phyloP scores from a whole-genome alignment of 2,888 invertebrate species.

The Parnassius orleans region DNA sequence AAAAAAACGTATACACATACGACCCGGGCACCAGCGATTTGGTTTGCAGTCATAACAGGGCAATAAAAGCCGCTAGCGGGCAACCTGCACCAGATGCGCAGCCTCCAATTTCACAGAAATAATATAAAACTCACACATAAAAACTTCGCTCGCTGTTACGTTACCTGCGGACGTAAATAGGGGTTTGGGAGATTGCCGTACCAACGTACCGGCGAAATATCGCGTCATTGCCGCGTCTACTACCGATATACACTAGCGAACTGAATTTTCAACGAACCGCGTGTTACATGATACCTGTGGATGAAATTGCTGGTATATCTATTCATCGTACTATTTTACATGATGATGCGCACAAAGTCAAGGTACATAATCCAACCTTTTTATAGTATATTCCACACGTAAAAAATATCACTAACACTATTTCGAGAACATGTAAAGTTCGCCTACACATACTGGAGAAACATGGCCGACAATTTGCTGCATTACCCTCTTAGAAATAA shows the following conservation, averaged over 20 bases:
- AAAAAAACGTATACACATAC: conserved; percentile 34
- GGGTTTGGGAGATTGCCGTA: conserved; percentile 55
- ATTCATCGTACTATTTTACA: no score
- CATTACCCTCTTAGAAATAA: no score
- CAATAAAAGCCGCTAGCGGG: conserved; percentile 56
- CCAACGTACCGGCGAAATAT: conserved; percentile 11
- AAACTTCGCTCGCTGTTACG: conserved; percentile 59
- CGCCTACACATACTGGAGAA: no score
- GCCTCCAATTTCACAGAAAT: conserved; percentile 61
- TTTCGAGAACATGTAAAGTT: no score
- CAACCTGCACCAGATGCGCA: conserved; percentile 63
- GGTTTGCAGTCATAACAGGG: conserved; percentile 70
- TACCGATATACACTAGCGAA: conserved; percentile 29
- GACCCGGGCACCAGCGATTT: conserved; percentile 40
- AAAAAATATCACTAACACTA: no score
- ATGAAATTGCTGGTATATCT: conserved; percentile 27
- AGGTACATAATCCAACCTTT: no score
- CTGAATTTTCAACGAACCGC: conserved; percentile 33
- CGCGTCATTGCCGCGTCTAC: not conserved
- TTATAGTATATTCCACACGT: no score
- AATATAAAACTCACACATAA: conserved; percentile 57
- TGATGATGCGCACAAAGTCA: no score
- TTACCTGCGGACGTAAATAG: conserved; percentile 69
- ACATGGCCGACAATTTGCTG: no score
- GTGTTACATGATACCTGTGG: conserved; percentile 19